Evolutionary conservation across 2,797 vertebrate genomes (phyloP).

Genomic region (Lemur catta): DNA sequence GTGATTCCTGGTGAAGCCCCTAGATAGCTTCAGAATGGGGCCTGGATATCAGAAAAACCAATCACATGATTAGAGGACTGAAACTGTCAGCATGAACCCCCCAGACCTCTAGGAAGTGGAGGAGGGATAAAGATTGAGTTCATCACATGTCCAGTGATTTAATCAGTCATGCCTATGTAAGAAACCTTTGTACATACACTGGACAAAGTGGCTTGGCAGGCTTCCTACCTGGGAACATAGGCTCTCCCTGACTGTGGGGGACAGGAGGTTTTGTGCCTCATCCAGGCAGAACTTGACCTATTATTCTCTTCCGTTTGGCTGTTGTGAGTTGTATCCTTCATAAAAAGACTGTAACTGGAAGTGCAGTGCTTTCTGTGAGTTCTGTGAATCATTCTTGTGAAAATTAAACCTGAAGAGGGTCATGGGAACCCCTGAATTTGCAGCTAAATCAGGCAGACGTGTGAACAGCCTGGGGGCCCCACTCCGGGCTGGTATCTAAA

Average conservation of each 20-base stretch:
- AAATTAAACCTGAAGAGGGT: not conserved
- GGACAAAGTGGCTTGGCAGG: not conserved
- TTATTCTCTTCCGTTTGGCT: not conserved
- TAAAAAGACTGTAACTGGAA: not conserved
- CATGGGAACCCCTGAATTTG: not conserved
- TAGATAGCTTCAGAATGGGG: not conserved
- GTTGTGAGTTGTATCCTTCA: not conserved
- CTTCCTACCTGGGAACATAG: not conserved
- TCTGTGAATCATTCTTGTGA: not conserved
- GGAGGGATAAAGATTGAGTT: not conserved
- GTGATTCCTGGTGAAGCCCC: accelerated
- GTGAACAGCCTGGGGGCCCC: not conserved
- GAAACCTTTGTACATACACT: not conserved
- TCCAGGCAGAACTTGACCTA: not conserved
- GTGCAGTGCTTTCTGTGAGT: not conserved
- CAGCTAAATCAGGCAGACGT: not conserved
- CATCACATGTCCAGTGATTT: not conserved
- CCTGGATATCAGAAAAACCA: not conserved
- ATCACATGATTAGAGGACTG: not conserved
- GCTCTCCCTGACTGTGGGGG: not conserved
- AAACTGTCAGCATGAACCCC: not conserved
- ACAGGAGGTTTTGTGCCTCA: too few species aligned
- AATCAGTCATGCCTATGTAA: not conserved
- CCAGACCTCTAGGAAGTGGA: not conserved
- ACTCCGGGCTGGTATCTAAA: not conserved